Percentiles rank a stretch among this genome's conserved stretches.
These are phyloP conservation scores for Pangasius larnaudii DNA, from an alignment of 2,797 vertebrate species.

Conservation along the genomic window DNA sequence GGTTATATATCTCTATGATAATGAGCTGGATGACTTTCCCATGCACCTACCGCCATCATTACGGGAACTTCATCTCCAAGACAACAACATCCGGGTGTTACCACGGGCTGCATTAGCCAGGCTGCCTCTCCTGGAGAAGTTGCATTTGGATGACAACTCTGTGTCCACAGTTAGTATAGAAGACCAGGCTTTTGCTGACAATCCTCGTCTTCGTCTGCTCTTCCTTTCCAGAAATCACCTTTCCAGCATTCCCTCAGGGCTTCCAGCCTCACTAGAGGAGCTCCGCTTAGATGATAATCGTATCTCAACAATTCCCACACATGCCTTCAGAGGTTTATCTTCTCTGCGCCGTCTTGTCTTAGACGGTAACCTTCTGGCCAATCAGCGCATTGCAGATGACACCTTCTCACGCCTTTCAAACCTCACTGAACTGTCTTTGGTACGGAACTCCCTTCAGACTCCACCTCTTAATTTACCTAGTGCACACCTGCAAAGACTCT, in stretches of 20 bases:
- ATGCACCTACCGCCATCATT: constrained; percentile 86
- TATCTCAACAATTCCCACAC: constrained; percentile 91
- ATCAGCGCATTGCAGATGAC: constrained; percentile 94
- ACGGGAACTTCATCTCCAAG: constrained; percentile 92
- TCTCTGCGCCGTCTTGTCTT: constrained; percentile 88
- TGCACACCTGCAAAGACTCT: constrained; percentile 84
- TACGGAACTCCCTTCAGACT: constrained; percentile 89
- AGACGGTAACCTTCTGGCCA: constrained; percentile 94
- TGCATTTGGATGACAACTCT: constrained; percentile 94
- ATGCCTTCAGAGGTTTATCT: constrained; percentile 88
- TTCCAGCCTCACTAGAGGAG: constrained; percentile 91
- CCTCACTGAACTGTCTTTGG: constrained; percentile 90
- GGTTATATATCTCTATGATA: constrained; percentile 96
- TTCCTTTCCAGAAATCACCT: constrained; percentile 95
- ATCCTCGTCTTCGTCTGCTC: constrained; percentile 82
- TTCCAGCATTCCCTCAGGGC: constrained; percentile 92
- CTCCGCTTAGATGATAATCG: constrained; percentile 93
- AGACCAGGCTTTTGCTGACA: constrained; percentile 92
- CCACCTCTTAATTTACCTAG: constrained; percentile 91
- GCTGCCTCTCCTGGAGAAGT: constrained; percentile 88
- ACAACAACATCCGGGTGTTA: constrained; percentile 91
- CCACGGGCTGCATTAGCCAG: constrained; percentile 84
- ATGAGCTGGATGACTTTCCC: constrained; percentile 90
- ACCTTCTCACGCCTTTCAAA: constrained; percentile 87
- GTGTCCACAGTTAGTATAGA: constrained; percentile 95